Evolutionary conservation across 53 echinoderm and acorn worm species (phyloP).

Genomic region (Mesocentrotus franciscanus): DNA sequence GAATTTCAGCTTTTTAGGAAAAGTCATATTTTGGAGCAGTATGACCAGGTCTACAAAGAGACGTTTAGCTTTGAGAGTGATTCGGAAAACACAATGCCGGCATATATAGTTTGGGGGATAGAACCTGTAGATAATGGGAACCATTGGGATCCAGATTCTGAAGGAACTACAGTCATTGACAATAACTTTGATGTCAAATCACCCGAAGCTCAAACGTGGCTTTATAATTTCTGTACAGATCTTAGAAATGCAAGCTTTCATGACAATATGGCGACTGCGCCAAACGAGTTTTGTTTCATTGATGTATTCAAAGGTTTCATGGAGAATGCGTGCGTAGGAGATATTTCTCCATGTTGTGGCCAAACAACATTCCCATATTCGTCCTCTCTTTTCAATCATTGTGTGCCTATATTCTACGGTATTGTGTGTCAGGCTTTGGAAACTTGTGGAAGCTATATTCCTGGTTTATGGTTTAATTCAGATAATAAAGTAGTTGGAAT

Average conservation of each 20-base stretch:
- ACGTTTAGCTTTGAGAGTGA: slow-evolving; percentile 70
- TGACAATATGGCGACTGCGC: not conserved
- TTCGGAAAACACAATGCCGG: slow-evolving; percentile 7
- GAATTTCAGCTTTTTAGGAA: slow-evolving; percentile 71
- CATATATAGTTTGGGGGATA: slow-evolving; percentile 70
- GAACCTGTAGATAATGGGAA: slow-evolving; percentile 63
- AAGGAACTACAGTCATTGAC: slow-evolving; percentile 57
- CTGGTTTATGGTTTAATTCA: slow-evolving; percentile 62
- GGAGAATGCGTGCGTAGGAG: slow-evolving; percentile 56
- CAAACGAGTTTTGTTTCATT: slow-evolving; percentile 71
- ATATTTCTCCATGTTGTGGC: slow-evolving; percentile 68
- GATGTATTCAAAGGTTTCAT: slow-evolving; percentile 71
- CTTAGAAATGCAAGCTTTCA: slow-evolving; percentile 63
- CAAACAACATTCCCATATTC: slow-evolving; percentile 71
- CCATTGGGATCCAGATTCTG: slow-evolving; percentile 74
- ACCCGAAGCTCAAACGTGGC: slow-evolving; percentile 73
- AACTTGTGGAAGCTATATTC: not conserved
- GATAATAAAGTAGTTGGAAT: slow-evolving; percentile 64
- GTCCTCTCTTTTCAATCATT: slow-evolving; percentile 56
- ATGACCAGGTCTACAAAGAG: slow-evolving; percentile 69
- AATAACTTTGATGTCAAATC: slow-evolving; percentile 62
- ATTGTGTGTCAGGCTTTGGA: not conserved
- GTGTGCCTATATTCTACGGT: slow-evolving; percentile 26
- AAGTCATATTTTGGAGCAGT: slow-evolving; percentile 71
- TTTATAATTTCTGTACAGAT: slow-evolving; percentile 70